Evolutionary conservation across 35 echinoderm and acorn worm species (phyloP), one percentile per base, ranked within the genome.

Genomic region (Anneissia japonica): DNA sequence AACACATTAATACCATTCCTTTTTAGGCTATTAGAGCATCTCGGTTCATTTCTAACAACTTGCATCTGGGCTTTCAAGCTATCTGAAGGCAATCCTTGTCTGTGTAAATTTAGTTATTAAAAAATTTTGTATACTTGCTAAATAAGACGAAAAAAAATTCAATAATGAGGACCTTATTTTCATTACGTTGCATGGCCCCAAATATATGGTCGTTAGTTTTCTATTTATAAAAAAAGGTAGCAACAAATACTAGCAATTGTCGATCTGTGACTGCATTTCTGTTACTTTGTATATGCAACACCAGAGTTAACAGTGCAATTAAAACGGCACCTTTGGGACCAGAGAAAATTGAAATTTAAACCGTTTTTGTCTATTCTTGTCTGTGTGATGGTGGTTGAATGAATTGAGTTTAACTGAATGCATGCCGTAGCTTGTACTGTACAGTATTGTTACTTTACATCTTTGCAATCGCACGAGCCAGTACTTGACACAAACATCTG

Each of bases 81-180:
- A 6, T 64, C 2, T 64, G 51, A 64, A 64, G 21, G 51, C 51
- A 9, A 64, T 64, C 51, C 51, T 64, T 64, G 26, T 64, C 51
- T 64, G 51, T 64, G 51, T 64, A 64, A 64, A 64, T 64, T 64
- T 64, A 64, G 51, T 64, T 64, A 64, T 64, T 64, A 64, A 64
- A 9, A 64, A 64, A 64, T 64, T 64, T 64, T 64, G 51, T 64
- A 64, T 64, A 64, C 51, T 64, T 64, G 51, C 51, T 64, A 64
- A 64, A 64, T 64, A 64, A 64, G 51, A 64, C 51, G 51, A 64
- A 64, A 64, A 64, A n/a, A 64, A 16, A 64, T 64, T 45, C 40
- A 45, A 45, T 23, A 64, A 64, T 64, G 51, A 64, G 19, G 51
- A 64, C 40, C 40, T 45, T 45, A 64, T 12, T 64, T 64, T 64